These are phyloP conservation scores for Plebejus anna DNA, from an alignment of 2,888 invertebrate species.

Conservation along the genomic window DNA sequence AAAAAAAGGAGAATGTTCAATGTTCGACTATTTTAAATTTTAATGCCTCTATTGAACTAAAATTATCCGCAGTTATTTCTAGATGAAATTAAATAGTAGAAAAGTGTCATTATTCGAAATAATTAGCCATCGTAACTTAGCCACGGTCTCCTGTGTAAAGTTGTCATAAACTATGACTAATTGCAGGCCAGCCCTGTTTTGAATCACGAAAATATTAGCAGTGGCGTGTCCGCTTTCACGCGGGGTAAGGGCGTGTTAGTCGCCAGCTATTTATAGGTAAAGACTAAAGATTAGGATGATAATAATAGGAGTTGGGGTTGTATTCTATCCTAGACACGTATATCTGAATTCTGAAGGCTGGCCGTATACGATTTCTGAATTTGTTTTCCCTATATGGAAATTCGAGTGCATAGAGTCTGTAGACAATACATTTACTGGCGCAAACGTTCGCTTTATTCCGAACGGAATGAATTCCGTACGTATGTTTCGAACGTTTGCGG, in stretches of 20 bases:
- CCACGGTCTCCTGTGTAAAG: slow-evolving; percentile 1
- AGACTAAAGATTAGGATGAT: neutral
- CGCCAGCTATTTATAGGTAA: slow-evolving; percentile 23
- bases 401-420: too few relatives aligned
- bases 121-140: neutral
- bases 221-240: slow-evolving; percentile 22
- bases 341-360: neutral
- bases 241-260: slow-evolving; percentile 25
- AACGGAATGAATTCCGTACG: too few relatives aligned
- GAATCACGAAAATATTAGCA: slow-evolving; percentile 21
- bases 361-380: neutral
- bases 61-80: too few relatives aligned
- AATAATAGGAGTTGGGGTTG: neutral
- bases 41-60: too few relatives aligned
- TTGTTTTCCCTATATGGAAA: too few relatives aligned
- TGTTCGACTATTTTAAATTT: too few relatives aligned
- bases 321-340: neutral
- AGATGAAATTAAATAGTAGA: too few relatives aligned
- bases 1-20: too few relatives aligned
- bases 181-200: slow-evolving; percentile 16
- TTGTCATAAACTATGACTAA: slow-evolving; percentile 13
- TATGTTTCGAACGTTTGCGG: too few relatives aligned
- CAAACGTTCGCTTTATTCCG: too few relatives aligned
- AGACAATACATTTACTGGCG: too few relatives aligned
- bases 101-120: neutral